Evolutionary conservation across 2,888 invertebrate species (phyloP).

Genomic region (Drosophila diplacantha): DNA sequence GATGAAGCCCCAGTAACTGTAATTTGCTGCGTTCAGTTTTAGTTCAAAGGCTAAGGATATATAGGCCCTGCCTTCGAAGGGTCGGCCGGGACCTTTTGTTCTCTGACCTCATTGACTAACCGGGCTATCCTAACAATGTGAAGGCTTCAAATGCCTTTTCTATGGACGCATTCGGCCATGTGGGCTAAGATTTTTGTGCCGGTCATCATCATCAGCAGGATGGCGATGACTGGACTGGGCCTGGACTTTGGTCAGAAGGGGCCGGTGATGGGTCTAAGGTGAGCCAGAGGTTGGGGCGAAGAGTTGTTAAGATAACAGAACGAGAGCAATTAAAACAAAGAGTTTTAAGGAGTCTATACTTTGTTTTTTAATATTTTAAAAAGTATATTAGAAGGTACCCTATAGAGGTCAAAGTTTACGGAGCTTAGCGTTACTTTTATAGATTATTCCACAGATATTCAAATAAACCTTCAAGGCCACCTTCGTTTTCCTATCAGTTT

Average conservation of each 20-base stretch:
- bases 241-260: conserved; percentile 47
- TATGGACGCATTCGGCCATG: conserved; percentile 65
- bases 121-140: conserved; percentile 61
- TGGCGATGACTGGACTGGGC: conserved; percentile 40
- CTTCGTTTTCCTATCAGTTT: conserved; percentile 40
- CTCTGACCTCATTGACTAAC: conserved; percentile 58
- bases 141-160: conserved; percentile 62
- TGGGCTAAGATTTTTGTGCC: conserved; percentile 69
- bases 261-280: conserved; percentile 20
- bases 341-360: neutral
- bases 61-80: conserved; percentile 15
- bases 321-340: neutral
- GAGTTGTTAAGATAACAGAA: conserved; percentile 4
- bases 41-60: conserved; percentile 45
- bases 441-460: neutral
- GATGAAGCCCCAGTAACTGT: conserved; percentile 55
- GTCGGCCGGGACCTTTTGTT: conserved; percentile 57
- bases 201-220: conserved; percentile 60
- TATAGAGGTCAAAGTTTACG: neutral
- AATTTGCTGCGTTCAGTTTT: conserved; percentile 53
- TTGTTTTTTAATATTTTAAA: neutral
- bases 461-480: conserved; percentile 44
- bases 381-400: neutral
- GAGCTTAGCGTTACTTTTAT: neutral
- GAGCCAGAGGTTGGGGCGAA: conserved; percentile 17